A percentile compares a stretch with the other conserved stretches of the same genome.
Evolutionary conservation across 2,113 vertebrate genomes (phyloP).

Genomic region (Lanius collurio): DNA sequence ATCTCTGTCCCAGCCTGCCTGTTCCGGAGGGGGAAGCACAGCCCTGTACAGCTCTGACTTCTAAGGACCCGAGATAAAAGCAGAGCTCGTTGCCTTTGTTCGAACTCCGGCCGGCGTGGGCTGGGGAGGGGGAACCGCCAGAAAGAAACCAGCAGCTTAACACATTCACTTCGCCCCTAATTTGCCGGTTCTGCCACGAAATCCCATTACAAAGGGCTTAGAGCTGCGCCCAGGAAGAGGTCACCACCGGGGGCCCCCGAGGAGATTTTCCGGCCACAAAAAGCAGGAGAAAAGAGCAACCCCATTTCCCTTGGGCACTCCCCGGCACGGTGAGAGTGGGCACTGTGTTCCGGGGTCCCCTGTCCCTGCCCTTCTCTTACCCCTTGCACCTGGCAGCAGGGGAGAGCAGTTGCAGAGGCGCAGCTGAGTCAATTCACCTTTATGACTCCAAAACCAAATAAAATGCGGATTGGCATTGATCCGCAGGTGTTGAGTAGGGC

Average conservation of each 20-base stretch:
- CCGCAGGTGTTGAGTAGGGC: neutral
- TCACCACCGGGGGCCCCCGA: constrained; percentile 13
- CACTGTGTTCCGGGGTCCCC: neutral
- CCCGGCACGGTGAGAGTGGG: neutral
- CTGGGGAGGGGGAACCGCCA: constrained; percentile 34
- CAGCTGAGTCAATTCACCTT: constrained; percentile 32
- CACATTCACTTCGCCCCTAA: constrained; percentile 65
- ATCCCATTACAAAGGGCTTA: constrained; percentile 73
- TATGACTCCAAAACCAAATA: constrained; percentile 11
- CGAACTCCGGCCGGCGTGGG: neutral
- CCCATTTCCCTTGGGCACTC: neutral
- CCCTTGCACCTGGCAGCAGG: neutral
- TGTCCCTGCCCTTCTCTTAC: neutral
- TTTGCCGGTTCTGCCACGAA: constrained; percentile 71
- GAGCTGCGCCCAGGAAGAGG: constrained; percentile 51
- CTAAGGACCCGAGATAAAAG: constrained; percentile 36
- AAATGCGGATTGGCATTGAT: neutral
- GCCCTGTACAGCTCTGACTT: neutral
- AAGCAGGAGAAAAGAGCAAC: constrained; percentile 67
- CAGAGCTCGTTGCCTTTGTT: constrained; percentile 32
- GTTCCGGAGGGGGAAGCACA: neutral
- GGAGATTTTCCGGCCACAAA: constrained; percentile 48
- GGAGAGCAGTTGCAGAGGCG: neutral
- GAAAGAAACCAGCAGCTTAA: constrained; percentile 65
- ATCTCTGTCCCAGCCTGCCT: neutral